phyloP scores from a whole-genome alignment of 2,888 invertebrate species.

The Mystacides longicornis region DNA sequence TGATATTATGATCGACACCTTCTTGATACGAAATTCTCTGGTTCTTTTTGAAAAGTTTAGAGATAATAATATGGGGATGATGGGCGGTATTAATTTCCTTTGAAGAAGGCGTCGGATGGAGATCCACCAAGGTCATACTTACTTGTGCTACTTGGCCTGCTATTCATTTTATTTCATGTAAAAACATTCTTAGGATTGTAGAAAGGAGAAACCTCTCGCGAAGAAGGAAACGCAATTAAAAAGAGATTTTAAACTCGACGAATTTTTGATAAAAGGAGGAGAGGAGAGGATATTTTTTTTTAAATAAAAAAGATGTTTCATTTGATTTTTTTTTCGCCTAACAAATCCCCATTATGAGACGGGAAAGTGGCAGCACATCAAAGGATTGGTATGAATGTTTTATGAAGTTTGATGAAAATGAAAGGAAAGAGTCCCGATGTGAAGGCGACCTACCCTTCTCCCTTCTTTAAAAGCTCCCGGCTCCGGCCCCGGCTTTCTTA shows the following conservation, averaged over 20 bases:
- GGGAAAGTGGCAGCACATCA: slow-evolving; percentile 19
- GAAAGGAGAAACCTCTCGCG: background rate
- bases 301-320: slow-evolving; percentile 10
- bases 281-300: slow-evolving; percentile 6
- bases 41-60: too few species aligned
- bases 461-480: slow-evolving; percentile 21
- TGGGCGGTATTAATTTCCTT: too few species aligned
- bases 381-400: slow-evolving; percentile 27
- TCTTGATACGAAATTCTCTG: too few species aligned
- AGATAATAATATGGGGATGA: too few species aligned
- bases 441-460: slow-evolving; percentile 9
- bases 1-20: too few species aligned
- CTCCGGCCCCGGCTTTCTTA: slow-evolving; percentile 10
- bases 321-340: slow-evolving; percentile 3
- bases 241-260: slow-evolving; percentile 11
- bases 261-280: slow-evolving; percentile 9
- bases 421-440: slow-evolving; percentile 21
- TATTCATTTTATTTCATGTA: too few species aligned
- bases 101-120: too few species aligned
- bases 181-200: background rate
- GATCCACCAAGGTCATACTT: too few species aligned
- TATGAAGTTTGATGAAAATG: slow-evolving; percentile 27
- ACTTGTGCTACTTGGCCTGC: too few species aligned
- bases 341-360: slow-evolving; percentile 3
- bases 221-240: slow-evolving; percentile 14